Conservation (phyloP, 2,113 vertebrate species). For the Vulpes vulpes region DNA sequence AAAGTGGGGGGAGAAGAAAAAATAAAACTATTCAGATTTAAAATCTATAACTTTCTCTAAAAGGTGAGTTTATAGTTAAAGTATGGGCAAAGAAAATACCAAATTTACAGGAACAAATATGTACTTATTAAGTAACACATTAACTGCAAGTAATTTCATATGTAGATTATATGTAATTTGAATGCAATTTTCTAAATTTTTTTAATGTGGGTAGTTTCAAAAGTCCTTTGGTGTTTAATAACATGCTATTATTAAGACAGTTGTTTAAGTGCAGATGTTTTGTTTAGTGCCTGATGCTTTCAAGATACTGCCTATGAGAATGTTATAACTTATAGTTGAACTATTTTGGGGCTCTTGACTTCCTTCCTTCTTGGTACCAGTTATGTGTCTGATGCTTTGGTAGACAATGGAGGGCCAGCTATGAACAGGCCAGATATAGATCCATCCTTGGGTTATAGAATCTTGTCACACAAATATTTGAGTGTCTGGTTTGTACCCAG, state of each 20-base stretch:
- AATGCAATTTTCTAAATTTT: slow-evolving; percentile 81
- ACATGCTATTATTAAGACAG: slow-evolving; percentile 78
- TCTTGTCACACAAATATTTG: background rate
- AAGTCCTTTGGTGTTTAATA: slow-evolving; percentile 82
- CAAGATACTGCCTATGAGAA: slow-evolving; percentile 29
- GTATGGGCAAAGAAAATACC: slow-evolving; percentile 55
- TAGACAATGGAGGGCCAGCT: background rate
- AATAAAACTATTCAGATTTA: slow-evolving; percentile 23
- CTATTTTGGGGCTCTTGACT: background rate
- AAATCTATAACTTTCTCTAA: slow-evolving; percentile 60
- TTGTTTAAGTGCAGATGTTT: slow-evolving; percentile 72
- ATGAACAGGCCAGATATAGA: slow-evolving; percentile 14
- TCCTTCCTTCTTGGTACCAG: slow-evolving; percentile 8
- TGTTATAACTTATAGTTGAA: slow-evolving; percentile 13
- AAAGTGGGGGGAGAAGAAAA: background rate
- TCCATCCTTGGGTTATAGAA: background rate
- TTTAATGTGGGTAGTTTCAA: slow-evolving; percentile 77
- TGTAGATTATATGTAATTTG: slow-evolving; percentile 82
- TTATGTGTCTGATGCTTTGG: slow-evolving; percentile 5
- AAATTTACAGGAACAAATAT: slow-evolving; percentile 71
- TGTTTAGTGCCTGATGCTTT: slow-evolving; percentile 67
- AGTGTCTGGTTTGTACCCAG: background rate
- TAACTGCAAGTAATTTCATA: slow-evolving; percentile 79
- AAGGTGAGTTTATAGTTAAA: slow-evolving; percentile 61
- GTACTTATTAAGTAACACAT: slow-evolving; percentile 76